Conservation (phyloP, 1,140 invertebrate species). For the Popillia japonica region DNA sequence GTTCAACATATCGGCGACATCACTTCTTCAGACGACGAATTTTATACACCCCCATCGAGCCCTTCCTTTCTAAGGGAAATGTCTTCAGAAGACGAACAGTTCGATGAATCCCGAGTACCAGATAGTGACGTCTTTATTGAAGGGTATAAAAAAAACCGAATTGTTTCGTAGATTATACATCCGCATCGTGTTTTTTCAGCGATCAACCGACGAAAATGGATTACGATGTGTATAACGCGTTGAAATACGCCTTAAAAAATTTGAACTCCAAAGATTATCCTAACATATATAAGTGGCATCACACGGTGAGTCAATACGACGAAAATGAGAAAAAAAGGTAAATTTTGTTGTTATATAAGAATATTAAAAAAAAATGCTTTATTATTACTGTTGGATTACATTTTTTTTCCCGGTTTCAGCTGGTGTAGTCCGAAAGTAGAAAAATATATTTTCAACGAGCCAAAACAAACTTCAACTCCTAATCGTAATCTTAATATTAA, state of each 20-base stretch:
- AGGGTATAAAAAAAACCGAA: slow-evolving; percentile 57
- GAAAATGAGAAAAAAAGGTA: slow-evolving; percentile 65
- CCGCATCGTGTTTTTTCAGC: slow-evolving; percentile 60
- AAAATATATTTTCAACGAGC: slow-evolving; percentile 40
- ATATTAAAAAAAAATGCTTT: not conserved
- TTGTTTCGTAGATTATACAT: slow-evolving; percentile 6
- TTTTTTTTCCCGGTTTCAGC: slow-evolving; percentile 46
- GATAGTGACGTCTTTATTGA: slow-evolving; percentile 64
- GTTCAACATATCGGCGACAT: not conserved
- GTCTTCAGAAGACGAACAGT: slow-evolving; percentile 56
- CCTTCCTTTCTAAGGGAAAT: slow-evolving; percentile 50
- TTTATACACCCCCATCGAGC: slow-evolving; percentile 65
- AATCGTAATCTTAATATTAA: slow-evolving; percentile 8
- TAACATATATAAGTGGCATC: slow-evolving; percentile 74
- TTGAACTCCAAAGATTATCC: slow-evolving; percentile 68
- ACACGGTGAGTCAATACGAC: slow-evolving; percentile 66
- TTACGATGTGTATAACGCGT: slow-evolving; percentile 73
- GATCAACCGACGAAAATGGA: slow-evolving; percentile 74
- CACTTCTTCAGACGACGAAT: slow-evolving; percentile 55
- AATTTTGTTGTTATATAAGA: slow-evolving; percentile 21
- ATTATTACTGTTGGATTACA: slow-evolving; percentile 31
- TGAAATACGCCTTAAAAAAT: slow-evolving; percentile 60
- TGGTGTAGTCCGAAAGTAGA: slow-evolving; percentile 51
- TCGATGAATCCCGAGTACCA: slow-evolving; percentile 63
- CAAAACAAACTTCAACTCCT: slow-evolving; percentile 35